These are phyloP conservation scores for Notodonta dromedarius DNA, from an alignment of 2,888 invertebrate species.

Conservation along the genomic window DNA sequence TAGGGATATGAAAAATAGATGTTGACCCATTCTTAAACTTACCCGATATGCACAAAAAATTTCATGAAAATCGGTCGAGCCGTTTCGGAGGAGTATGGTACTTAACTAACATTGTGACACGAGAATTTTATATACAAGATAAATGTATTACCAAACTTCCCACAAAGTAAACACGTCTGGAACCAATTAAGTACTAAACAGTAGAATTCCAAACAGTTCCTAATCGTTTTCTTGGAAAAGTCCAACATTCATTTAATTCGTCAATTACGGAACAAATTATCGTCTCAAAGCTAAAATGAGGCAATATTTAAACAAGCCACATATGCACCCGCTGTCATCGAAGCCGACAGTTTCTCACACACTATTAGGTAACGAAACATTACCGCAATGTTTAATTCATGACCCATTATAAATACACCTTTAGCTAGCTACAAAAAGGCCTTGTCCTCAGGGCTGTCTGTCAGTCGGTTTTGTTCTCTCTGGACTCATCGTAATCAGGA, in stretches of 20 bases:
- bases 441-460: constrained; percentile 1
- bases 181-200: too few species aligned
- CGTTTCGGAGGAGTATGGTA: too few species aligned
- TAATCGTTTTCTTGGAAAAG: not conserved
- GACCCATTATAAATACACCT: constrained; percentile 45
- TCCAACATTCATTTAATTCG: not conserved
- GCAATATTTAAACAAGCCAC: constrained; percentile 18
- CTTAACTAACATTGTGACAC: too few species aligned
- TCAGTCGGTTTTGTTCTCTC: not conserved
- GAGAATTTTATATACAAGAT: too few species aligned
- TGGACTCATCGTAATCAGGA: too few species aligned
- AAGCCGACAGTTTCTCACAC: constrained; percentile 28
- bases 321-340: constrained; percentile 29
- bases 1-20: too few species aligned
- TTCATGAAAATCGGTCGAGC: too few species aligned
- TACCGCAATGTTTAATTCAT: constrained; percentile 66
- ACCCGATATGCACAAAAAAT: too few species aligned
- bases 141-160: too few species aligned
- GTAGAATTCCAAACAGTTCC: too few species aligned
- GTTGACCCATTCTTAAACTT: too few species aligned
- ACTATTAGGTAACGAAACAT: constrained; percentile 37
- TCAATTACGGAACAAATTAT: constrained; percentile 1
- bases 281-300: not conserved
- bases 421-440: constrained; percentile 36
- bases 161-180: too few species aligned